These are phyloP conservation scores for Diarsia dahlii DNA, from an alignment of 2,888 invertebrate species.

Conservation along the genomic window DNA sequence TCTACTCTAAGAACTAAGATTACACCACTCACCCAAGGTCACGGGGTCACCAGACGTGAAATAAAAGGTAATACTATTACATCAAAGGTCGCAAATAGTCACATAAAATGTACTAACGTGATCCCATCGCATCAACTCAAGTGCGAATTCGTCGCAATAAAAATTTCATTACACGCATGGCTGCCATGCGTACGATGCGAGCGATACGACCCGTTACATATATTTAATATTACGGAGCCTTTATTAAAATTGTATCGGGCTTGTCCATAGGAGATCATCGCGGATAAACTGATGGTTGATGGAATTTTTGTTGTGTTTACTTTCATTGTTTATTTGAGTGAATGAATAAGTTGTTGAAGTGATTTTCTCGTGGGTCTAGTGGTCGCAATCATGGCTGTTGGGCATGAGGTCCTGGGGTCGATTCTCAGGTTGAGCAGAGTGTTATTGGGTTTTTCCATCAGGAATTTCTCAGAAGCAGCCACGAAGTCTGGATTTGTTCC, in stretches of 20 bases:
- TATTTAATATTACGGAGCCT: constrained; percentile 68
- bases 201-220: constrained; percentile 64
- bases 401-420: too few relatives aligned
- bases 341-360: not conserved
- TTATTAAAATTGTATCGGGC: constrained; percentile 65
- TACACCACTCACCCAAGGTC: constrained; percentile 26
- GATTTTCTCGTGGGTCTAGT: too few relatives aligned
- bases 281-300: constrained; percentile 37
- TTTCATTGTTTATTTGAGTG: constrained; percentile 24
- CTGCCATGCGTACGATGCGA: constrained; percentile 58
- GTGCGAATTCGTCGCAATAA: constrained; percentile 76
- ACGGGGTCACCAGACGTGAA: constrained; percentile 35
- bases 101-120: constrained; percentile 65
- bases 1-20: constrained; percentile 8
- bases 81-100: constrained; percentile 56
- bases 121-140: constrained; percentile 71
- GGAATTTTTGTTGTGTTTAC: constrained; percentile 27
- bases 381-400: too few relatives aligned
- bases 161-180: constrained; percentile 77
- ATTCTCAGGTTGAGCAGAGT: too few relatives aligned
- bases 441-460: too few relatives aligned
- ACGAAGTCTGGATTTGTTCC: too few relatives aligned
- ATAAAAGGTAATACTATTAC: constrained; percentile 55
- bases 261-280: constrained; percentile 51
- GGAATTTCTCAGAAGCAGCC: too few relatives aligned